Conservation (phyloP, 2,888 invertebrate genomes). For the Coelopa pilipes region DNA sequence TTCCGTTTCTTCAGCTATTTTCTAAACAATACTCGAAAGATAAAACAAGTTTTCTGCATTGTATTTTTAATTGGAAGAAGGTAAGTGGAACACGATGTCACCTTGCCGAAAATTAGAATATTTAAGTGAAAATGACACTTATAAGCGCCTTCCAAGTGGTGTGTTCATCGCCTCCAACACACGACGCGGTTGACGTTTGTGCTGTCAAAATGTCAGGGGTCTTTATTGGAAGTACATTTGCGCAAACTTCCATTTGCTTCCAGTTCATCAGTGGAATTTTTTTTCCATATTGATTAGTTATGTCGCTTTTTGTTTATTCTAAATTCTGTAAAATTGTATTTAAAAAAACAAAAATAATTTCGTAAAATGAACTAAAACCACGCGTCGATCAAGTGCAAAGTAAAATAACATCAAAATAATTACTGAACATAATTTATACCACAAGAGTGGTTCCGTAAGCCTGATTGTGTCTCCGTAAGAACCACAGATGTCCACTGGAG, state of each 20-base stretch:
- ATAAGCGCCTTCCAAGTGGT: neutral
- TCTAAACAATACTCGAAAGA: too few species aligned
- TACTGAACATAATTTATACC: constrained; percentile 18
- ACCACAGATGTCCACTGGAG: constrained; percentile 63
- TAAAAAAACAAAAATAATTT: constrained; percentile 35
- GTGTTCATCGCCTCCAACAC: neutral
- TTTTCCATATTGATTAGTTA: constrained; percentile 66
- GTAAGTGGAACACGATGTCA: too few species aligned
- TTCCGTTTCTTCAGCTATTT: too few species aligned
- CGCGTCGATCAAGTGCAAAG: constrained; percentile 20
- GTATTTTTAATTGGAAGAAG: too few species aligned
- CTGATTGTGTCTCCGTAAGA: constrained; percentile 37
- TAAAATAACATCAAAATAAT: constrained; percentile 3
- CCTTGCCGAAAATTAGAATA: too few species aligned
- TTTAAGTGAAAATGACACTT: too few species aligned
- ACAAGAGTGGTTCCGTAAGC: constrained; percentile 18
- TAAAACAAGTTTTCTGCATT: too few species aligned
- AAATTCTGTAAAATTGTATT: constrained; percentile 54
- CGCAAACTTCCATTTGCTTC: constrained; percentile 38
- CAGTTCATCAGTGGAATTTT: constrained; percentile 58
- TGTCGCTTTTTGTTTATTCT: constrained; percentile 66
- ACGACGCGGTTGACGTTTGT: constrained; percentile 12
- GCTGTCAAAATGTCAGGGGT: constrained; percentile 21
- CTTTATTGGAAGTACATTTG: constrained; percentile 25
- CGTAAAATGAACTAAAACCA: constrained; percentile 20